Conservation (phyloP, 2,888 invertebrate species). For the Esperia sulphurella region DNA sequence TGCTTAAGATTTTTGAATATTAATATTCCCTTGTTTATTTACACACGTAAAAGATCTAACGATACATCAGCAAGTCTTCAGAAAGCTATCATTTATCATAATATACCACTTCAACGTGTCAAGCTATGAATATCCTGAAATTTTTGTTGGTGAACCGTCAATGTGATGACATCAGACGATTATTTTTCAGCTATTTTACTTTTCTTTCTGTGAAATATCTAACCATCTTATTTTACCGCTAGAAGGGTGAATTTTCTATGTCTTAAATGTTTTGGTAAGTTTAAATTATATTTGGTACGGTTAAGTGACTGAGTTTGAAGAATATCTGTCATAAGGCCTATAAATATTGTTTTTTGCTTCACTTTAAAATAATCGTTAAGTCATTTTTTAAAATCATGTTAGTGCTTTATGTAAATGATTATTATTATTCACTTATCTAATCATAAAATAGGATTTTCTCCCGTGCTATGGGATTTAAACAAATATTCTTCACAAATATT, state of each 20-base stretch:
- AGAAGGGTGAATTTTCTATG: constrained; percentile 9
- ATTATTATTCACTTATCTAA: no score
- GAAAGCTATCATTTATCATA: constrained; percentile 28
- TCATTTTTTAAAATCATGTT: no score
- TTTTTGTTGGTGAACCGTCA: constrained; percentile 33
- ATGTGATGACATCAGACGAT: constrained; percentile 31
- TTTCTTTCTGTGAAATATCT: neutral
- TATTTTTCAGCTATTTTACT: constrained; percentile 26
- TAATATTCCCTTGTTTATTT: neutral
- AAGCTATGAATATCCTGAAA: constrained; percentile 27
- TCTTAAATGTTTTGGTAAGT: constrained; percentile 8
- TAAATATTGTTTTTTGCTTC: constrained; percentile 25
- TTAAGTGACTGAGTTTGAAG: constrained; percentile 28
- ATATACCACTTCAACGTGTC: constrained; percentile 25
- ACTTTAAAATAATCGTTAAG: no score
- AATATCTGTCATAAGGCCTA: constrained; percentile 25
- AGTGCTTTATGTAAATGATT: no score
- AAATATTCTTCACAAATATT: no score
- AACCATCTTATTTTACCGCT: neutral
- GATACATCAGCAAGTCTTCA: constrained; percentile 11
- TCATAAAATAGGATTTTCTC: no score
- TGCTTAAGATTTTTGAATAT: neutral
- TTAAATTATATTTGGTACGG: constrained; percentile 21
- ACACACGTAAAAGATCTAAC: constrained; percentile 14
- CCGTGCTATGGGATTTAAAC: no score